Percentiles rank a stretch among this genome's conserved stretches.
Conservation (phyloP, 2,888 invertebrate genomes). For the Apodemia duryi region DNA sequence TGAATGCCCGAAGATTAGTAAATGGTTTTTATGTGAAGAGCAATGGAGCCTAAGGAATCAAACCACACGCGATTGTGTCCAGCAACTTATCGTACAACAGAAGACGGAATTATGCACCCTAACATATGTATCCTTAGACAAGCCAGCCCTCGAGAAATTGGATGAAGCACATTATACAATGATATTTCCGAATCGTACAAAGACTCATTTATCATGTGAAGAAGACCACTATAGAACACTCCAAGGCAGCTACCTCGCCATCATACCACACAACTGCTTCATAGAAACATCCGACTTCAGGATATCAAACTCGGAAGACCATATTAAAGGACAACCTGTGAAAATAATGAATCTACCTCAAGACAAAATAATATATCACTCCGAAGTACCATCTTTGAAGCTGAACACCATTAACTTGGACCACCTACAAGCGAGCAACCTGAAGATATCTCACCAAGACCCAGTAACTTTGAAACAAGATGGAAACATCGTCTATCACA, state of each 20-base stretch:
- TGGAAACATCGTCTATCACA: too few species aligned
- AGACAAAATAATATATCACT: neutral
- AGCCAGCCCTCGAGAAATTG: too few species aligned
- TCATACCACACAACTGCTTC: neutral
- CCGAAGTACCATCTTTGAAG: neutral
- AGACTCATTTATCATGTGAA: too few species aligned
- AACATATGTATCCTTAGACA: too few species aligned
- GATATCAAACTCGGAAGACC: neutral
- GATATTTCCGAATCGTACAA: too few species aligned
- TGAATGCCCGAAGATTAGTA: neutral
- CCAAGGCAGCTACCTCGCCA: neutral
- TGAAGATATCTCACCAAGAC: neutral
- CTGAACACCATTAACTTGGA: neutral
- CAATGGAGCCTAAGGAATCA: neutral
- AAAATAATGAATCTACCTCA: neutral
- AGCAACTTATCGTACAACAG: neutral
- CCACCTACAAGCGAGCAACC: neutral
- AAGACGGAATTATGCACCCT: neutral
- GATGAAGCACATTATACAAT: too few species aligned
- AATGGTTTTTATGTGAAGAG: neutral
- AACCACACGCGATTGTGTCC: neutral
- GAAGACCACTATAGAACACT: neutral
- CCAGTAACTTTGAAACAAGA: neutral
- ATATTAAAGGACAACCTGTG: neutral
- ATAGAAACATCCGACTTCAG: neutral